Evolutionary conservation across 37 sponge, comb jelly and placozoan species (phyloP).

Genomic region (Eunapius fragilis): DNA sequence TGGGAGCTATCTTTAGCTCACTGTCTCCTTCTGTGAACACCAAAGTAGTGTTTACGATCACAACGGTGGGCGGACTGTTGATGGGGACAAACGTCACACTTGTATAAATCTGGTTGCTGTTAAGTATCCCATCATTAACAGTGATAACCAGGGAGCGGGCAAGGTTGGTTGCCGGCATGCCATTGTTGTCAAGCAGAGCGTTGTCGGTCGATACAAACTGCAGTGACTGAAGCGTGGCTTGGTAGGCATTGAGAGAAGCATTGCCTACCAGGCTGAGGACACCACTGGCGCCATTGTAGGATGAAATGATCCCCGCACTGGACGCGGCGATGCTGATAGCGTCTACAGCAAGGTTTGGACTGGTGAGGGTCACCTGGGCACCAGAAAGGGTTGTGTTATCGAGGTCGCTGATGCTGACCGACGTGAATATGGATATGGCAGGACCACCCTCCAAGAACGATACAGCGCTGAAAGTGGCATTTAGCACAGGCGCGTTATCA

Average conservation of each 20-base stretch:
- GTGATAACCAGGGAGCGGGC: slow-evolving; percentile 29
- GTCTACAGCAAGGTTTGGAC: slow-evolving; percentile 12
- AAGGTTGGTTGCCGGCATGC: not conserved
- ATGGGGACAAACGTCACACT: slow-evolving; percentile 47
- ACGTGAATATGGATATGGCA: slow-evolving; percentile 16
- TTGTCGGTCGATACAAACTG: slow-evolving; percentile 46
- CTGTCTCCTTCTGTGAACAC: slow-evolving; percentile 48
- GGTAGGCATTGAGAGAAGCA: slow-evolving; percentile 41
- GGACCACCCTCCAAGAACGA: slow-evolving; percentile 23
- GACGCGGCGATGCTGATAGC: not conserved
- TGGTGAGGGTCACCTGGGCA: slow-evolving; percentile 49
- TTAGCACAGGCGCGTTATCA: slow-evolving; percentile 49
- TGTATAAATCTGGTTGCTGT: slow-evolving; percentile 18
- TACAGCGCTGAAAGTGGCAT: not conserved
- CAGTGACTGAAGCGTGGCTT: slow-evolving; percentile 19
- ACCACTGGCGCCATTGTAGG: slow-evolving; percentile 19
- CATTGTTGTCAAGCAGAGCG: slow-evolving; percentile 61
- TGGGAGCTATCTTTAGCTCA: slow-evolving; percentile 30
- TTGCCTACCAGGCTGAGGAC: slow-evolving; percentile 40
- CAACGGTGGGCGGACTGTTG: slow-evolving; percentile 53
- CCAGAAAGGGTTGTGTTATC: slow-evolving; percentile 33
- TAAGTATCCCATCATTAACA: slow-evolving; percentile 60
- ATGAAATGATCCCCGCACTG: not conserved
- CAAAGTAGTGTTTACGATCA: not conserved
- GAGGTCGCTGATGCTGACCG: slow-evolving; percentile 39